These are phyloP conservation scores for Chaetoderma sp. DNA, from an alignment of 2,888 invertebrate genomes.

Conservation along the genomic window DNA sequence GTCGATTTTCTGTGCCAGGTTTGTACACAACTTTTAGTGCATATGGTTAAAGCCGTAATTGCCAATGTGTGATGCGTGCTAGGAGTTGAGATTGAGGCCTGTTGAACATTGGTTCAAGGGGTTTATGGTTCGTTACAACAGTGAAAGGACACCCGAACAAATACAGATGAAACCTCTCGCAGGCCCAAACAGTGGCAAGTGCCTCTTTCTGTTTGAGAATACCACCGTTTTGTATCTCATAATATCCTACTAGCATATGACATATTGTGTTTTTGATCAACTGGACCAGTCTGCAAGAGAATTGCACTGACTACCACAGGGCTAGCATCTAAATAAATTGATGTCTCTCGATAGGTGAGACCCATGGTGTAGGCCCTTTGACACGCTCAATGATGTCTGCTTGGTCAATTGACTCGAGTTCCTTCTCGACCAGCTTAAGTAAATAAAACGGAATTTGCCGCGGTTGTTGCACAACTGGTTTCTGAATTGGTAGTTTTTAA, in stretches of 20 bases:
- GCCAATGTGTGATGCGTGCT: slow-evolving; percentile 23
- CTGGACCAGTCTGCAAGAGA: background rate
- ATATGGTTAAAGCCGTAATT: slow-evolving; percentile 12
- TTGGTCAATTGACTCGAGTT: too few relatives aligned
- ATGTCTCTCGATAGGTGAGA: too few relatives aligned
- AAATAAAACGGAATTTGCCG: too few relatives aligned
- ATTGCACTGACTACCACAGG: slow-evolving; percentile 21
- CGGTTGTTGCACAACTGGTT: too few relatives aligned
- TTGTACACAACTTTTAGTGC: background rate
- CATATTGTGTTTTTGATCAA: background rate
- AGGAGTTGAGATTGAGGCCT: slow-evolving; percentile 7
- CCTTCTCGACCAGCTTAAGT: too few relatives aligned
- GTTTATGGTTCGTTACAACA: slow-evolving; percentile 30
- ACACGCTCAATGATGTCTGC: too few relatives aligned
- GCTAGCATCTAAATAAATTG: slow-evolving; percentile 21
- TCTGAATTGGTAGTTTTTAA: too few relatives aligned
- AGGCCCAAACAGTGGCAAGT: slow-evolving; percentile 20
- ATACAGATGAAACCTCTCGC: slow-evolving; percentile 24
- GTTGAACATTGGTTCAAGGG: slow-evolving; percentile 23
- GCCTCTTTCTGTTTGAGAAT: slow-evolving; percentile 21
- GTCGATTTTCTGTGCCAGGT: slow-evolving; percentile 29
- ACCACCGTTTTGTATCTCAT: slow-evolving; percentile 15
- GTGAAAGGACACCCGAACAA: slow-evolving; percentile 18
- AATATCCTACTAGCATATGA: slow-evolving; percentile 21
- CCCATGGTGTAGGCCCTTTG: too few relatives aligned